Conservation (phyloP, 2,888 invertebrate species). For the Plagodis pulveraria region DNA sequence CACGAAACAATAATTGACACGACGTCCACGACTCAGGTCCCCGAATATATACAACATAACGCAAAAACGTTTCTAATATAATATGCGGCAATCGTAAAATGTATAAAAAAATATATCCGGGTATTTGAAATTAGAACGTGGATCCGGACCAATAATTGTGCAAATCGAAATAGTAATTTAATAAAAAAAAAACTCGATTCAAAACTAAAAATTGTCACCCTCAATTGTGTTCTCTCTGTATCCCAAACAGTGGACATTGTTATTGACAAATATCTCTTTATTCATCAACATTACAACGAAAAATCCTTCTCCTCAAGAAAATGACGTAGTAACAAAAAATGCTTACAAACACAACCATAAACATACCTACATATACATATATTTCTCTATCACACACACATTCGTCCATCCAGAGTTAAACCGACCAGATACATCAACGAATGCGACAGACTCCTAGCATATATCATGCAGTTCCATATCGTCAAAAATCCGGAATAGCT, state of each 20-base stretch:
- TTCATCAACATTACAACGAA: constrained; percentile 55
- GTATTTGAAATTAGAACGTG: constrained; percentile 57
- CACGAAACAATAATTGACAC: constrained; percentile 41
- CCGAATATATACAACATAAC: constrained; percentile 43
- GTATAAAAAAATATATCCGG: constrained; percentile 61
- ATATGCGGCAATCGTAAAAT: constrained; percentile 49
- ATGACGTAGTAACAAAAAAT: constrained; percentile 69
- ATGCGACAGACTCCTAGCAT: constrained; percentile 11
- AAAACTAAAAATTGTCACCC: constrained; percentile 26
- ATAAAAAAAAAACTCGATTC: constrained; percentile 27
- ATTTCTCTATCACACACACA: constrained; percentile 16
- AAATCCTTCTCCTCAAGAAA: constrained; percentile 60
- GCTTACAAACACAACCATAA: constrained; percentile 72
- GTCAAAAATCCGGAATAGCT: no score
- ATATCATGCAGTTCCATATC: no score
- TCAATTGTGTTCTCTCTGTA: constrained; percentile 23
- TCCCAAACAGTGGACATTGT: constrained; percentile 46
- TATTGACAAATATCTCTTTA: constrained; percentile 56
- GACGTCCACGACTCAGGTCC: constrained; percentile 43
- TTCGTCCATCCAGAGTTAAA: constrained; percentile 8
- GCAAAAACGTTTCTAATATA: constrained; percentile 24
- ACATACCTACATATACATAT: constrained; percentile 46
- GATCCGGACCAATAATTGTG: constrained; percentile 52
- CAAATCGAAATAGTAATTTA: constrained; percentile 53
- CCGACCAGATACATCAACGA: constrained; percentile 4